Conservation (phyloP, 2,888 invertebrate species). For the Mesorhabditis sp. region DNA sequence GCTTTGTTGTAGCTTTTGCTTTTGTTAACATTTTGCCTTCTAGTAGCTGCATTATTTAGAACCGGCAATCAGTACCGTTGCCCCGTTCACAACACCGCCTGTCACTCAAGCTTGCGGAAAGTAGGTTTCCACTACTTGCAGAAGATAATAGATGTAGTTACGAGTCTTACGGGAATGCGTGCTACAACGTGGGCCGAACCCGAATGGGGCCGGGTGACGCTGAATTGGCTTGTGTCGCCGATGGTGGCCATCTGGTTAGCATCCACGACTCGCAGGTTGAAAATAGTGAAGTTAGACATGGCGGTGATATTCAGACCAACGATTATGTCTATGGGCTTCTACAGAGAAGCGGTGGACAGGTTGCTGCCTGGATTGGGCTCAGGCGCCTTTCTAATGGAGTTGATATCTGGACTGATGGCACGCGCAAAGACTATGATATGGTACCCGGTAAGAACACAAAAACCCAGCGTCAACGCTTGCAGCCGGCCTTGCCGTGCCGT, state of each 20-base stretch:
- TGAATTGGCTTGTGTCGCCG: constrained; percentile 2
- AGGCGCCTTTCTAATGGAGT: not conserved
- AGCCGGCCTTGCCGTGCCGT: not conserved
- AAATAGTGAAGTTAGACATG: not conserved
- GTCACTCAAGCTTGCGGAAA: not conserved
- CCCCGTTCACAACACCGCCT: not conserved
- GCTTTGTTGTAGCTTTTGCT: too few species aligned
- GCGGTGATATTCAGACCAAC: not conserved
- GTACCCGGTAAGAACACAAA: not conserved
- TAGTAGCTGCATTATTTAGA: not conserved
- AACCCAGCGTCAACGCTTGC: not conserved
- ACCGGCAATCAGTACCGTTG: not conserved
- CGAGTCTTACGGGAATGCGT: not conserved
- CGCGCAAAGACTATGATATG: not conserved
- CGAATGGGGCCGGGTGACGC: not conserved
- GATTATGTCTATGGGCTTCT: not conserved
- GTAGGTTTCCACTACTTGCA: not conserved
- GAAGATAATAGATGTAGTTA: not conserved
- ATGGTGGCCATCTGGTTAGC: not conserved
- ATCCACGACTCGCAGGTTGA: not conserved
- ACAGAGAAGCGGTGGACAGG: not conserved
- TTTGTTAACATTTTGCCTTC: too few species aligned
- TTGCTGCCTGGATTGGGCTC: constrained; percentile 2
- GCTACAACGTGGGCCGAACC: not conserved
- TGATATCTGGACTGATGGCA: not conserved